Conservation (phyloP, 2,797 vertebrate genomes). For the Anabacerthia variegaticeps region DNA sequence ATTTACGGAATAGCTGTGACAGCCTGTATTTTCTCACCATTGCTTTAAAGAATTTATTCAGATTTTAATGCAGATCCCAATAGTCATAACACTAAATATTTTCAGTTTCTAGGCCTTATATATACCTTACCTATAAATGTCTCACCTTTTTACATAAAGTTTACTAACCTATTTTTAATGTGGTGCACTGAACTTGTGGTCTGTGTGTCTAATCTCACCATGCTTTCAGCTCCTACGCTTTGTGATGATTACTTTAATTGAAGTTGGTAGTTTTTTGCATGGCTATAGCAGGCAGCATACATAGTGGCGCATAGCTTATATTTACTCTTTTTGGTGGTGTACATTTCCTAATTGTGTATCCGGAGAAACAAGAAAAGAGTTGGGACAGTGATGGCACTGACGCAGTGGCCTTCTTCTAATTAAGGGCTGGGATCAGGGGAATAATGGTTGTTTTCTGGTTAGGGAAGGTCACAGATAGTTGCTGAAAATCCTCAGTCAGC, state of each 20-base stretch:
- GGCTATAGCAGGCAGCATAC: neutral
- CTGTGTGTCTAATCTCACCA: neutral
- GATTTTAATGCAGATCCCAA: neutral
- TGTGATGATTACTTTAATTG: neutral
- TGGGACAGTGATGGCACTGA: neutral
- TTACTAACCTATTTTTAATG: fast-evolving
- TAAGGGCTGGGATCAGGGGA: neutral
- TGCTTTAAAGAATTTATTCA: neutral
- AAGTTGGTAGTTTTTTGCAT: neutral
- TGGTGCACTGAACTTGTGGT: neutral
- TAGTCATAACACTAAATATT: neutral
- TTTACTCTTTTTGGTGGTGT: neutral
- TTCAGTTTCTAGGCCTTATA: neutral
- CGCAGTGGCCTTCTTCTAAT: neutral
- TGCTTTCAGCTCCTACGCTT: neutral
- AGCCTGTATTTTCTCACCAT: neutral
- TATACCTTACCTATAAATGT: neutral
- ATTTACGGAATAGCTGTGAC: neutral
- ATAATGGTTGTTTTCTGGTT: neutral
- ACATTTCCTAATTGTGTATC: neutral
- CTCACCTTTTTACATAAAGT: neutral
- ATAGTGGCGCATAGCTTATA: neutral
- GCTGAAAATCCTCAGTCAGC: neutral
- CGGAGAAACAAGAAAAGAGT: neutral
- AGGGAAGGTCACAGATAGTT: neutral